phyloP scores from a whole-genome alignment of 1,140 invertebrate genomes.

The Ctenoplectra terminalis region DNA sequence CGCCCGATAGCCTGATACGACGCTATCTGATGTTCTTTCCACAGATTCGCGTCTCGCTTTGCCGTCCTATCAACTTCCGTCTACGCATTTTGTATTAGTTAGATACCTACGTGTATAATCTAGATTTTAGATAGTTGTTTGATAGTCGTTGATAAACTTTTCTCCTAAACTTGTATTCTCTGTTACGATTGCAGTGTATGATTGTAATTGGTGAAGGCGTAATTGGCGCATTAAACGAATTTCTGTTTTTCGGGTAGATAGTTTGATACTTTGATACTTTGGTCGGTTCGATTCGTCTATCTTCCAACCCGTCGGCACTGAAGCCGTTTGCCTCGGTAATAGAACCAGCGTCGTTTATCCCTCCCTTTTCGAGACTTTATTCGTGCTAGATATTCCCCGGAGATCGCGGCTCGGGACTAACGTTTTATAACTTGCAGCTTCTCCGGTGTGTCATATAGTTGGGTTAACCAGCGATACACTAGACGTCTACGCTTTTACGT shows the following conservation, averaged over 20 bases:
- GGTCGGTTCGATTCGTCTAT: neutral
- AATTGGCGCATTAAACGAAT: no score
- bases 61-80: neutral
- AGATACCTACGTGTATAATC: neutral
- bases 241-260: no score
- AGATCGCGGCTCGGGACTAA: slow-evolving; percentile 48
- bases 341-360: slow-evolving; percentile 54
- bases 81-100: neutral
- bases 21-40: slow-evolving; percentile 33
- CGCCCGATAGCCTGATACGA: slow-evolving; percentile 42
- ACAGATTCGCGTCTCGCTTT: slow-evolving; percentile 1
- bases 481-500: slow-evolving; percentile 40
- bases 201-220: no score
- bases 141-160: neutral
- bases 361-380: slow-evolving; percentile 60
- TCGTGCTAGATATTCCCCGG: slow-evolving; percentile 60
- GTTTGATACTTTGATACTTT: neutral
- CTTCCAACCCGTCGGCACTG: neutral
- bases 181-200: no score
- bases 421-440: slow-evolving; percentile 62
- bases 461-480: slow-evolving; percentile 41
- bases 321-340: slow-evolving; percentile 44
- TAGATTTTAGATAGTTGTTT: no score
- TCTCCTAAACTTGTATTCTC: no score
- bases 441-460: slow-evolving; percentile 52